Base-by-base conservation (phyloP, 2,113 vertebrate genomes). In the Cnemophilus loriae region DNA sequence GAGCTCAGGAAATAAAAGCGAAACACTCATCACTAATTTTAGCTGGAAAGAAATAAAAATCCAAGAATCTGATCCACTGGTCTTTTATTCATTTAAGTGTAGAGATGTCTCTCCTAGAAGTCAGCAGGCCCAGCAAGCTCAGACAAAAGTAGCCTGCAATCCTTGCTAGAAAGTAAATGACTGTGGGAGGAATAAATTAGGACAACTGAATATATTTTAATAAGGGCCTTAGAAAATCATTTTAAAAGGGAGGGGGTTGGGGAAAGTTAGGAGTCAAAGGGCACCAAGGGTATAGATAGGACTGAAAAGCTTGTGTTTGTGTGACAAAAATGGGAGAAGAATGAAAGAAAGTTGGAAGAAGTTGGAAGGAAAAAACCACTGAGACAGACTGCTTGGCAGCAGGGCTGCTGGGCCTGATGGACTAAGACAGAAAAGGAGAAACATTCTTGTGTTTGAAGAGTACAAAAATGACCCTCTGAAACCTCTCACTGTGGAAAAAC, bases 241-340 rank as follows among this genome's bases (percentile, higher is more conserved):
- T 4, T 3, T 4, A 2, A 18, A n/a, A 57, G 68, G 44, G 21
- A 10, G 2, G 6, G 6, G 2, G 7, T 7, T 2, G 7, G 18
- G 22, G 5, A 16, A 63, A 83, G 17, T 30, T n/a, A 55, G 17
- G 19, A 64, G 12, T 49, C 37, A 67, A 74, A 75, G 35, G 87
- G 44, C 60, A 92, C 61, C 21, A 75, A 74, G 26, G 7, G 33
- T 77, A 87, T 4, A 60, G 24, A 67, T 7, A 41, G 30, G 6
- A 78, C 28, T 33, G 17, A 86, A 63, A 44, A 42, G 21, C 7
- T 59, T 46, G 15, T 24, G 41, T 37, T 53, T 74, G 46, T 55
- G 16, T 44, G 32, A 85, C 6, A 71, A 83, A 92, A 91, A 39
- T 18, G 21, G 27, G 63, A 87, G 24, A 44, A 59, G 75, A 82